Evolutionary conservation across 1,140 invertebrate species (phyloP), one percentile per base, ranked within the genome.

Genomic region (Papilio dardanus): DNA sequence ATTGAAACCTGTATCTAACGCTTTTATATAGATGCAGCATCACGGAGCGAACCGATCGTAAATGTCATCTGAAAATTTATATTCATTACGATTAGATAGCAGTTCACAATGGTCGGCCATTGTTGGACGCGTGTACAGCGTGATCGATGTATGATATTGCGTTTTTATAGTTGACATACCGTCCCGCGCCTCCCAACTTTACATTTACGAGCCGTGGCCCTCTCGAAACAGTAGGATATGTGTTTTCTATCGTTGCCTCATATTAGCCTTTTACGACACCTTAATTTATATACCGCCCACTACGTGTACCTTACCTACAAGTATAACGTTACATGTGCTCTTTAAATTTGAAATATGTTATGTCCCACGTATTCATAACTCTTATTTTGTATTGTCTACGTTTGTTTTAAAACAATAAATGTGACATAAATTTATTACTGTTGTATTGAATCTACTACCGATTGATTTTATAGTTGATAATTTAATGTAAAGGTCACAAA

Each of bases 21-120:
- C 85, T 81, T 89, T 86, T 89, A 89, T 88, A 87, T 88, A 83
- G 86, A 88, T 84, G 86, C 87, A 82, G 86, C 90, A 90, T 89
- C 88, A 89, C 87, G 86, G 86, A 83, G 87, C 81, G 87, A 81
- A 85, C 78, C 82, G 85, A 91, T 92, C 90, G 88, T 92, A 92
- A 92, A 92, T 90, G 90, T 92, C 91, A 90, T 91, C 86, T 86
- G 88, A 89, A 90, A 92, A 92, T 92, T 92, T 92, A 92, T 92
- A 92, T 92, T 92, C 90, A 92, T 92, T 91, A 92, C 90, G 90
- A 92, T 92, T 92, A 91, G 90, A 92, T 91, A 89, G 85, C 84
- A 87, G 82, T 81, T 80, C 84, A 91, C 88, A 89, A 91, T 91
- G 83, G 87, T 80, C 81, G 77, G 81, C 67, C 87, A 90, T 90